Percentiles rank a stretch among this genome's conserved stretches.
Evolutionary conservation across 2,113 vertebrate genomes (phyloP).

Genomic region (Noctilio leporinus): DNA sequence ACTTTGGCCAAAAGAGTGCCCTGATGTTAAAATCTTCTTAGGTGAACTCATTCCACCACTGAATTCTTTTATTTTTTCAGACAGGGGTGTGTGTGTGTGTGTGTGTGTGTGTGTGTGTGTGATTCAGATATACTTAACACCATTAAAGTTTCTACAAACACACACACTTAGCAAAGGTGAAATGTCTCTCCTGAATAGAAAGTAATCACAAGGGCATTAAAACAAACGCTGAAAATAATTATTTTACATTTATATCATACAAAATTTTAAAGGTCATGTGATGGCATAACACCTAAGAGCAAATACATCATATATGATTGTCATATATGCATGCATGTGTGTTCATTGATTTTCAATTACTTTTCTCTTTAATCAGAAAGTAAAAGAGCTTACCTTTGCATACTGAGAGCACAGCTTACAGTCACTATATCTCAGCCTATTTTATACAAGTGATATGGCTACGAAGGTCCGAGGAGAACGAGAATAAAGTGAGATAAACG

Average conservation of each 20-base stretch:
- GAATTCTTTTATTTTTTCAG: conserved; percentile 77
- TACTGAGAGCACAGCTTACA: conserved; percentile 84
- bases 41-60: conserved; percentile 30
- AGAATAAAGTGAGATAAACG: conserved; percentile 83
- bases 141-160: conserved; percentile 57
- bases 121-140: conserved; percentile 69
- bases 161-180: conserved; percentile 69
- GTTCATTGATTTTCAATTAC: conserved; percentile 52
- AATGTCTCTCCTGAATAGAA: conserved; percentile 49
- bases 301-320: conserved; percentile 71
- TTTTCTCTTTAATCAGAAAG: conserved; percentile 82
- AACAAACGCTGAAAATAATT: conserved; percentile 58
- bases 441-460: conserved; percentile 85
- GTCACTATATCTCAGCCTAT: conserved; percentile 84
- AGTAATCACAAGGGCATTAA: conserved; percentile 58
- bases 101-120: conserved; percentile 76
- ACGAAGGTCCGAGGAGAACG: conserved; percentile 82
- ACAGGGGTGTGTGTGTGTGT: conserved; percentile 67
- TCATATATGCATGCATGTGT: conserved; percentile 72
- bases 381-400: conserved; percentile 84
- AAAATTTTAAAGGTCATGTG: conserved; percentile 42
- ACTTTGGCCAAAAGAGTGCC: conserved; percentile 46
- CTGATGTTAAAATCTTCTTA: background rate
- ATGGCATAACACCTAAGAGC: conserved; percentile 66
- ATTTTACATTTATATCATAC: conserved; percentile 66